Percentiles rank a stretch among this genome's conserved stretches.
These are phyloP conservation scores for Setipinna tenuifilis DNA, from an alignment of 2,797 vertebrate genomes.

Conservation along the genomic window DNA sequence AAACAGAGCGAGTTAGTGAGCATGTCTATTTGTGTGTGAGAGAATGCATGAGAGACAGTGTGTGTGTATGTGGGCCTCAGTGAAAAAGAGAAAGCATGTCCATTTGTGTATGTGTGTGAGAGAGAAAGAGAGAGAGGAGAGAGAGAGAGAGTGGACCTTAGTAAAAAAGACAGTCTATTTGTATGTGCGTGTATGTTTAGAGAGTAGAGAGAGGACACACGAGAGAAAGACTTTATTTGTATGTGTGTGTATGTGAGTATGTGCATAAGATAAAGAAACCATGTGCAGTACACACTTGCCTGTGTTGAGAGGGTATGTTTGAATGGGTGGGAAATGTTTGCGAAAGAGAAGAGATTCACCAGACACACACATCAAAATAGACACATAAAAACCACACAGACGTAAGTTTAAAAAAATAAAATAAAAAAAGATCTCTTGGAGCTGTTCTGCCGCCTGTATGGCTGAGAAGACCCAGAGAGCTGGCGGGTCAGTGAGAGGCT, in stretches of 20 bases:
- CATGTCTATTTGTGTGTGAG: not conserved
- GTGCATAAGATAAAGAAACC: too few species aligned
- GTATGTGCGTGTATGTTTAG: not conserved
- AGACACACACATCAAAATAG: too few species aligned
- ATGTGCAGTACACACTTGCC: not conserved
- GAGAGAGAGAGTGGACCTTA: constrained; percentile 29
- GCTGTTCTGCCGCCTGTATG: not conserved
- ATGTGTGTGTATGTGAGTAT: constrained; percentile 19
- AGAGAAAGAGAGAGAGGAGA: constrained; percentile 23
- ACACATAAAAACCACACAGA: too few species aligned
- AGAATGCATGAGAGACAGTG: too few species aligned
- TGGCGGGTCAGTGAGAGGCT: constrained; percentile 7
- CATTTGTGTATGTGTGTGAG: too few species aligned
- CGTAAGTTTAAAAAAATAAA: constrained; percentile 41
- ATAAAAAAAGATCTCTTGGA: not conserved
- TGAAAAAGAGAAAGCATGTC: too few species aligned
- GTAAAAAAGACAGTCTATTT: too few species aligned
- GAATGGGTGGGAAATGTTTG: too few species aligned
- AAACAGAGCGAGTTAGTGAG: not conserved
- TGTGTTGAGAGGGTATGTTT: not conserved
- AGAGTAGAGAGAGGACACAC: not conserved
- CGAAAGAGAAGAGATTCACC: too few species aligned
- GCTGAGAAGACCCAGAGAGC: not conserved
- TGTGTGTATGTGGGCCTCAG: too few species aligned
- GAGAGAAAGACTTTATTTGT: too few species aligned